phyloP scores from a whole-genome alignment of 2,888 invertebrate genomes.

The Gryllus longicercus region DNA sequence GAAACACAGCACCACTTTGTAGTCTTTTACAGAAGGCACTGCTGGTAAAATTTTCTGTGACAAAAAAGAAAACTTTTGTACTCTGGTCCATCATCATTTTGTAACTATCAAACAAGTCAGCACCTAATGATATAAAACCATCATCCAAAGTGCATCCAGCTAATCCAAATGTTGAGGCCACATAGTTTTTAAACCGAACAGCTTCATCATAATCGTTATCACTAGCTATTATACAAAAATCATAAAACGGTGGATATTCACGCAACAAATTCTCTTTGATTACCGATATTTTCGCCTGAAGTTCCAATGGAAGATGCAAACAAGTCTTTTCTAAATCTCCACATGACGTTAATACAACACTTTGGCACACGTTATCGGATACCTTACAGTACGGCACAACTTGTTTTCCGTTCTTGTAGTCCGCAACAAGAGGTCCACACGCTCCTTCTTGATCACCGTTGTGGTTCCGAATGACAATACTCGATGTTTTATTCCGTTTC shows the following conservation, averaged over 20 bases:
- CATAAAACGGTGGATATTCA: constrained; percentile 26
- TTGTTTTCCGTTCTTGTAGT: background rate
- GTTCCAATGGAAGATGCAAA: background rate
- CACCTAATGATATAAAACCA: constrained; percentile 25
- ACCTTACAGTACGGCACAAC: background rate
- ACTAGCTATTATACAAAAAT: constrained; percentile 32
- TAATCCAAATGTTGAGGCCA: constrained; percentile 26
- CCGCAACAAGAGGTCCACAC: background rate
- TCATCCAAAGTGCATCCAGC: constrained; percentile 31
- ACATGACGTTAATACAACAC: background rate
- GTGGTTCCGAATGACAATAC: background rate
- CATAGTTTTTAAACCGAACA: constrained; percentile 26
- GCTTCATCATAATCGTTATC: constrained; percentile 29
- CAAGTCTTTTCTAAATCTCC: background rate
- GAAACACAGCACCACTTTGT: constrained; percentile 33
- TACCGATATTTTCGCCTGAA: background rate
- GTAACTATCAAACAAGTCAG: constrained; percentile 30
- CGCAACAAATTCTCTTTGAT: background rate
- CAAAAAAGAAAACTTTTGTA: constrained; percentile 33
- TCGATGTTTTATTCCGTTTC: background rate
- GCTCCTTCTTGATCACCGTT: background rate
- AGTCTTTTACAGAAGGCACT: constrained; percentile 29
- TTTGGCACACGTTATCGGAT: background rate
- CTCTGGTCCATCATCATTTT: constrained; percentile 33
- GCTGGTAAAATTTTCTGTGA: constrained; percentile 27